phyloP scores from a whole-genome alignment of 1,140 invertebrate species.

The Pantala flavescens region DNA sequence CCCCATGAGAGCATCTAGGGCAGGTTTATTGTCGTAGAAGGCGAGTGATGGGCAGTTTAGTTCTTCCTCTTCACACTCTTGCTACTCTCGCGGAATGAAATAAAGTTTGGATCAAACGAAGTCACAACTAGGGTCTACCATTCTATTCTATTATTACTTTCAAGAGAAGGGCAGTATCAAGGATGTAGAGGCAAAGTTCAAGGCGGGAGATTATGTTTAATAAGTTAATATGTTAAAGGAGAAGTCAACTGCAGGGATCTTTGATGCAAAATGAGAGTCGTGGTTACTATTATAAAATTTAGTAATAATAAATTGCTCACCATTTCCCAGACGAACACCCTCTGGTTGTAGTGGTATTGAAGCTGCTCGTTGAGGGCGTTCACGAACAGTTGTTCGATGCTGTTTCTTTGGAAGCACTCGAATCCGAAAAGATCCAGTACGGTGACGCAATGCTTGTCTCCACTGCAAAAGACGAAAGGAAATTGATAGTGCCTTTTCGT shows the following conservation, averaged over 20 bases:
- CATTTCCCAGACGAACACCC: constrained; percentile 80
- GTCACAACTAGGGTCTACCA: too few species aligned
- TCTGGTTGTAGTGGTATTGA: constrained; percentile 79
- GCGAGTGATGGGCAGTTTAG: constrained; percentile 56
- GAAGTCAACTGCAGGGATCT: too few species aligned
- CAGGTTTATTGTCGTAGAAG: constrained; percentile 79
- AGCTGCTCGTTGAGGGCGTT: constrained; percentile 84
- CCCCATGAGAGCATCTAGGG: constrained; percentile 73
- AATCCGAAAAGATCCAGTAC: constrained; percentile 83
- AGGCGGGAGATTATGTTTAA: too few species aligned
- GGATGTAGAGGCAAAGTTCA: too few species aligned
- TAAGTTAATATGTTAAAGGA: too few species aligned
- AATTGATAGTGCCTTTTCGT: neutral
- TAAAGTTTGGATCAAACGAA: neutral
- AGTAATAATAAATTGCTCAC: constrained; percentile 30
- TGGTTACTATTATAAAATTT: too few species aligned
- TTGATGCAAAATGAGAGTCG: too few species aligned
- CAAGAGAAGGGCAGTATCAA: too few species aligned
- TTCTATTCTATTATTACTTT: too few species aligned
- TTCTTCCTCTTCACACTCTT: constrained; percentile 69
- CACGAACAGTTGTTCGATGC: constrained; percentile 74
- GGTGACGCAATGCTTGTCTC: constrained; percentile 65
- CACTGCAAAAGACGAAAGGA: constrained; percentile 45
- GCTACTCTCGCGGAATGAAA: constrained; percentile 31
- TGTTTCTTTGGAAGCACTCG: constrained; percentile 78